phyloP scores from a whole-genome alignment of 2,113 vertebrate species.

The Erythrolamprus reginae region DNA sequence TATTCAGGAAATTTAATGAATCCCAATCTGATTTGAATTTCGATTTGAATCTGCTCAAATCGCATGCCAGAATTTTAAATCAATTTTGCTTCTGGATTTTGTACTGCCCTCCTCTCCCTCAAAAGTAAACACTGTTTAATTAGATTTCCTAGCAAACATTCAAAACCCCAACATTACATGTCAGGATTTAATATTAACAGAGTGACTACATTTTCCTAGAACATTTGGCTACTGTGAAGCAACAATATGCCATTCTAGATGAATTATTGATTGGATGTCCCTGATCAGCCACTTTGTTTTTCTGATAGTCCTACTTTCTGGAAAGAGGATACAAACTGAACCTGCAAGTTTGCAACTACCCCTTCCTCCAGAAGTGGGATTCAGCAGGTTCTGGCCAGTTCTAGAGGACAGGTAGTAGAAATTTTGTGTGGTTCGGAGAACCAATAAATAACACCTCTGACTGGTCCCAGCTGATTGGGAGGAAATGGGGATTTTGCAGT shows the following conservation, averaged over 20 bases:
- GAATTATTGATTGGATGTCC: not conserved
- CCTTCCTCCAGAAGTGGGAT: not conserved
- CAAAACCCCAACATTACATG: not conserved
- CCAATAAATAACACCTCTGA: too few relatives aligned
- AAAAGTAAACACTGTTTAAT: not conserved
- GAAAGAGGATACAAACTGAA: not conserved
- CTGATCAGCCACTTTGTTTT: not conserved
- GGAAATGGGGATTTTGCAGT: too few relatives aligned
- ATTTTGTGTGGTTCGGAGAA: too few relatives aligned
- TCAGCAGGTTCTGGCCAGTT: too few relatives aligned
- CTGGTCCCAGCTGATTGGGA: too few relatives aligned
- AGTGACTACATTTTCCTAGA: not conserved
- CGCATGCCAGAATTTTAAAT: not conserved
- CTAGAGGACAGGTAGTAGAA: too few relatives aligned
- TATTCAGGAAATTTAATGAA: not conserved
- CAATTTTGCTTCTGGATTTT: not conserved
- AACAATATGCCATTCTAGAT: not conserved
- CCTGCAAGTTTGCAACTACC: not conserved
- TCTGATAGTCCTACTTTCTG: not conserved
- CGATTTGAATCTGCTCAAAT: not conserved
- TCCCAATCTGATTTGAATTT: too few relatives aligned
- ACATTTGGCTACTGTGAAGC: not conserved
- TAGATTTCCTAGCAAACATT: not conserved
- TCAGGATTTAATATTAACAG: not conserved
- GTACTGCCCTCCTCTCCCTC: not conserved